These are phyloP conservation scores for Nasonia giraulti DNA, from an alignment of 1,140 invertebrate species.

Conservation along the genomic window DNA sequence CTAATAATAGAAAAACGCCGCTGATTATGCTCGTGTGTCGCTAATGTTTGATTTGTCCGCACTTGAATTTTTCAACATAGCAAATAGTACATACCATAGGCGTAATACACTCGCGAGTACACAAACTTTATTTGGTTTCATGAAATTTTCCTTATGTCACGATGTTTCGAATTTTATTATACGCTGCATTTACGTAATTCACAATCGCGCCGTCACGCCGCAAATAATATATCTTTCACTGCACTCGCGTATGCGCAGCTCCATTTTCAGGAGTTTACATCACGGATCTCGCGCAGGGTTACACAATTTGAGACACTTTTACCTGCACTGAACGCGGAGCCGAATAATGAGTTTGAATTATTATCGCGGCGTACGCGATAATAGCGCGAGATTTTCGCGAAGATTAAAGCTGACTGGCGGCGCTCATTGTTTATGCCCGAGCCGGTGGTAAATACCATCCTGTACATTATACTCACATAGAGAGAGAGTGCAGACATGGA, in stretches of 20 bases:
- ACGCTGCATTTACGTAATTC: too few species aligned
- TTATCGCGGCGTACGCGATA: background rate
- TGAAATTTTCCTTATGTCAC: background rate
- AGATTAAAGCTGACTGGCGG: background rate
- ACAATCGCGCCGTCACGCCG: too few species aligned
- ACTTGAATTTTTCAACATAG: too few species aligned
- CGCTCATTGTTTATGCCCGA: slow-evolving; percentile 10
- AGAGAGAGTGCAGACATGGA: background rate
- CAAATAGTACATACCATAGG: too few species aligned
- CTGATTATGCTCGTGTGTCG: background rate
- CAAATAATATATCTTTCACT: too few species aligned
- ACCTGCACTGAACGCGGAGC: background rate
- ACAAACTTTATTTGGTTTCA: too few species aligned
- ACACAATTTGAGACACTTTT: slow-evolving; percentile 4
- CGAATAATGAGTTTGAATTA: slow-evolving; percentile 19
- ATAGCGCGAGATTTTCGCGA: background rate
- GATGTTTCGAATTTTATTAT: background rate
- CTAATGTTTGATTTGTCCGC: too few species aligned
- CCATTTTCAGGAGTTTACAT: slow-evolving; percentile 2
- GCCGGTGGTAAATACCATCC: background rate
- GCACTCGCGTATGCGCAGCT: background rate
- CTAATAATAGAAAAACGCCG: slow-evolving; percentile 23
- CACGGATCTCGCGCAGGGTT: background rate
- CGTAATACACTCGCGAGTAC: too few species aligned
- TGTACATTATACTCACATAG: background rate